phyloP scores from a whole-genome alignment of 2,113 vertebrate genomes.

The Vanacampus margaritifer region DNA sequence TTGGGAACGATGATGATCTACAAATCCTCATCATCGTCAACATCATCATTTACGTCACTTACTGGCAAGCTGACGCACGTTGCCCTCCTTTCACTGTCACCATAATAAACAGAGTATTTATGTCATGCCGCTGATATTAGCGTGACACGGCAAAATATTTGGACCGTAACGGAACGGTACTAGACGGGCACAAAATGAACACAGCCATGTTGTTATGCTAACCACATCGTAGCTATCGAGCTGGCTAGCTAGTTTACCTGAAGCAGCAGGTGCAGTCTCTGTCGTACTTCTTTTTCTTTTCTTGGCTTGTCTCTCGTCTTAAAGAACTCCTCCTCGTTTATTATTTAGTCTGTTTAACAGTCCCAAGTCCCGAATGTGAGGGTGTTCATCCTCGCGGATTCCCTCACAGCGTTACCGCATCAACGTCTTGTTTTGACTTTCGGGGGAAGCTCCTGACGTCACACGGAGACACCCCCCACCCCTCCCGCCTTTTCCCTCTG shows the following conservation, averaged over 20 bases:
- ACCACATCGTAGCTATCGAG: neutral
- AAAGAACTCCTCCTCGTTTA: too few species aligned
- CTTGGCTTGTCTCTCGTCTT: conserved; percentile 1
- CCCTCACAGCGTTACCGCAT: conserved; percentile 49
- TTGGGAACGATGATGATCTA: neutral
- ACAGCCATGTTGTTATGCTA: neutral
- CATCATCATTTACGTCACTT: conserved; percentile 43
- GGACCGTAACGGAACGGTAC: neutral
- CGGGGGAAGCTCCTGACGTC: conserved; percentile 80
- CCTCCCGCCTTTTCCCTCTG: conserved; percentile 6
- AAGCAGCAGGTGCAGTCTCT: conserved; percentile 44
- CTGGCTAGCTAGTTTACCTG: conserved; percentile 49
- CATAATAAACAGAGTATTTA: neutral
- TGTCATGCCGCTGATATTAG: neutral
- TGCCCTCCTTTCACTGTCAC: neutral
- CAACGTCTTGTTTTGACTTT: conserved; percentile 75
- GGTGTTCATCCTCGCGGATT: conserved; percentile 22
- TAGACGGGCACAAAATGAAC: neutral
- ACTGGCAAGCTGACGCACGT: conserved; percentile 33
- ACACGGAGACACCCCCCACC: conserved; percentile 35
- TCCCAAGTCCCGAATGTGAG: neutral
- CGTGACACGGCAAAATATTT: neutral
- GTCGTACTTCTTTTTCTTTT: conserved; percentile 16
- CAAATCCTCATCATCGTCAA: neutral
- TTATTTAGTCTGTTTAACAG: neutral